Conservation (phyloP, 2,797 vertebrate genomes). For the Molossus alvarezi region DNA sequence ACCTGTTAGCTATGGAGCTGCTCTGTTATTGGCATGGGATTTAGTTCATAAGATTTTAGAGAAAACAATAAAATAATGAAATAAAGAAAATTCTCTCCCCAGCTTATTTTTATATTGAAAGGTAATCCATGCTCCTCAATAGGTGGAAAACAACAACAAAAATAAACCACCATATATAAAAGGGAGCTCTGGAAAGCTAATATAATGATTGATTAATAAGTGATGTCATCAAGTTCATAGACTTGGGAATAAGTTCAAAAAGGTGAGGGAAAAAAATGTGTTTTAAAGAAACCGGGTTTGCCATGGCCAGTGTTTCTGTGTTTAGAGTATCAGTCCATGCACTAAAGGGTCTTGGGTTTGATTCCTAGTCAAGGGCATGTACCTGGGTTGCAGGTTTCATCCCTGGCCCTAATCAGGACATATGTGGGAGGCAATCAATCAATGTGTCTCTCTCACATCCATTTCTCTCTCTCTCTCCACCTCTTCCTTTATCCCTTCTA, state of each 20-base stretch:
- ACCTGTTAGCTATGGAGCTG: background rate
- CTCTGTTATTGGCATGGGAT: background rate
- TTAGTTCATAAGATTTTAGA: background rate
- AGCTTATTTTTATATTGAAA: conserved; percentile 14
- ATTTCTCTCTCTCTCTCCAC: too few relatives aligned
- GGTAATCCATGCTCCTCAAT: background rate
- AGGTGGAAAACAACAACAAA: background rate
- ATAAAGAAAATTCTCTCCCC: background rate
- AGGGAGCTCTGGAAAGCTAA: background rate
- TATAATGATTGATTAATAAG: background rate
- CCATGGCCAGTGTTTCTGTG: too few relatives aligned
- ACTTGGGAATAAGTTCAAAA: background rate
- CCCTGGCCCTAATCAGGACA: too few relatives aligned
- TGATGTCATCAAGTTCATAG: background rate
- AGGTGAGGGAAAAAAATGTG: background rate
- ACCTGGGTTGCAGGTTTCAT: too few relatives aligned
- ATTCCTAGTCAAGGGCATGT: too few relatives aligned
- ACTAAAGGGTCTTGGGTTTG: too few relatives aligned
- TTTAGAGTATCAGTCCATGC: too few relatives aligned
- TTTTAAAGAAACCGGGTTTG: background rate
- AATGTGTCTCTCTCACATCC: too few relatives aligned
- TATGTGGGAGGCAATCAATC: too few relatives aligned
- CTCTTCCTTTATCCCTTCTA: too few relatives aligned
- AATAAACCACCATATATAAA: background rate
- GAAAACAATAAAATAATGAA: background rate